Evolutionary conservation across 2,113 vertebrate genomes (phyloP), one percentile per base, ranked within the genome.

Genomic region (Australoheros scitulus): DNA sequence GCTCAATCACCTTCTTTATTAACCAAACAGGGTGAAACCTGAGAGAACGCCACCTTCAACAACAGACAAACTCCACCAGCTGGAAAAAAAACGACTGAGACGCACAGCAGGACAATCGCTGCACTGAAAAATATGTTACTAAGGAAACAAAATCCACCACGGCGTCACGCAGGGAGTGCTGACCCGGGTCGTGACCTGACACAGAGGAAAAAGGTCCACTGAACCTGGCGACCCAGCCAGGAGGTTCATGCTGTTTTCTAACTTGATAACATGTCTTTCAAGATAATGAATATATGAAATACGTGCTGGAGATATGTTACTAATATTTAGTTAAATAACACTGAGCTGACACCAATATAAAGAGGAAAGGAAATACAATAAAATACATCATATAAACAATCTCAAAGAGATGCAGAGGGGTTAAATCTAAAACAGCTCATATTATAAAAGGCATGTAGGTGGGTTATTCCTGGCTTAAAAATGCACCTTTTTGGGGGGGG

Each of bases 51-150:
- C 68, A 34, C 68, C 68, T 72, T 14, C 47, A 72, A 5, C 47
- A 72, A 72, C 26, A 82, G 47, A 72, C n/a, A 70, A 52, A 72
- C 65, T 32, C 65, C 26, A 72, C 26, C 17, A 55, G 26, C 68
- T 52, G 47, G 65, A 50, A 72, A 52, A 24, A 32, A 24, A 43
- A 47, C 36, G 34, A 36, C 58, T 15, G 2, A 56, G 22, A 75
- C 36, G 47, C 8, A 22, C 13, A 32, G 32, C 75, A 10, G 24
- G 18, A 57, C 18, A 3, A 60, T 29, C 0, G 55, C 55, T 4
- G 10, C 18, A 57, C 72, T 75, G 29, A 57, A 57, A 36, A 29
- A 82, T 41, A 29, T 75, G 22, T 55, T n/a, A 59, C 50, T 34
- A 43, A 3, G 17, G 18, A 68, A 80, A 58, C 52, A n/a, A n/a